Evolutionary conservation across 1,140 invertebrate species (phyloP).

Genomic region (Apis laboriosa): DNA sequence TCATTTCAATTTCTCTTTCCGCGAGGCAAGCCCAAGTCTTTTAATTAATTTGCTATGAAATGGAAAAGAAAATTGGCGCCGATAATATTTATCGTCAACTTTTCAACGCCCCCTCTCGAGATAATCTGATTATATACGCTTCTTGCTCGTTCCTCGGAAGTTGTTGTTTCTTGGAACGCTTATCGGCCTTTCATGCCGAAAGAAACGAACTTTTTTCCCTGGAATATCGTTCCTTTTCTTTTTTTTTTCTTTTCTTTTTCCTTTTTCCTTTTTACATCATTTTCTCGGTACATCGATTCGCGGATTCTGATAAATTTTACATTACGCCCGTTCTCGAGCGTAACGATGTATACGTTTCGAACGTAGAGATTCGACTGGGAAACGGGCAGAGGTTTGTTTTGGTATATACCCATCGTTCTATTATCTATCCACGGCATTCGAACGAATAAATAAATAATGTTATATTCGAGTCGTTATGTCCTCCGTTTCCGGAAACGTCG

Average conservation of each 20-base stretch:
- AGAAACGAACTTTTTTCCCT: not conserved
- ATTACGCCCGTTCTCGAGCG: not conserved
- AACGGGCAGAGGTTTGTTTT: too few relatives aligned
- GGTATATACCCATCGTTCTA: not conserved
- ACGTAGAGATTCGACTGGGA: too few relatives aligned
- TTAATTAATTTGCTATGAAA: not conserved
- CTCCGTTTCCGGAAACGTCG: not conserved
- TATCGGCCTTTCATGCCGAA: not conserved
- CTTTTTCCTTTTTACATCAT: too few relatives aligned
- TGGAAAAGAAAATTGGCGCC: not conserved
- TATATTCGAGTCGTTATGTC: not conserved
- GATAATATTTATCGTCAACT: constrained; percentile 3
- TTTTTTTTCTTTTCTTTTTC: too few relatives aligned
- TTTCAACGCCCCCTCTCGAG: not conserved
- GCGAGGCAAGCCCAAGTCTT: not conserved
- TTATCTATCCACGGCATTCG: not conserved
- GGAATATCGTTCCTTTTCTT: not conserved
- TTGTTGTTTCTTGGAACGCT: not conserved
- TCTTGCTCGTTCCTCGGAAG: not conserved
- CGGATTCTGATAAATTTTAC: not conserved
- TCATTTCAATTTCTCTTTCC: too few relatives aligned
- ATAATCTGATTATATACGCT: constrained; percentile 9
- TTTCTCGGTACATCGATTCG: not conserved
- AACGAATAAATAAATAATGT: not conserved
- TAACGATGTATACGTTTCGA: too few relatives aligned